A percentile compares a stretch with the other conserved stretches of the same genome.
phyloP scores from a whole-genome alignment of 2,113 vertebrate genomes.

The Clarias gariepinus region DNA sequence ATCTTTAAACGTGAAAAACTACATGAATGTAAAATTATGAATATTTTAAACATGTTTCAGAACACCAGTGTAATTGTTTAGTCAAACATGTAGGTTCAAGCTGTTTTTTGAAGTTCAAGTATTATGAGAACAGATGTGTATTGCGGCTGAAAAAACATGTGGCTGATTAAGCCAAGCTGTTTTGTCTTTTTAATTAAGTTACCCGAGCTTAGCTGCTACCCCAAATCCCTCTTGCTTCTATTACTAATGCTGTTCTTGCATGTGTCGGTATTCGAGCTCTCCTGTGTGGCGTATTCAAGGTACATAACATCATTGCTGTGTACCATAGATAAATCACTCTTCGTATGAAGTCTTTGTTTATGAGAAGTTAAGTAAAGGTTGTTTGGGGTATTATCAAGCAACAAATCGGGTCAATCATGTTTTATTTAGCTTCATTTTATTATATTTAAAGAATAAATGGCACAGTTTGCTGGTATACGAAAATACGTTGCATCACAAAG shows the following conservation, averaged over 20 bases:
- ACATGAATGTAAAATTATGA: background rate
- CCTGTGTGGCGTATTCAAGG: background rate
- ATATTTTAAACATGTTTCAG: background rate
- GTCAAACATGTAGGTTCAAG: background rate
- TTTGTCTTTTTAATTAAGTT: slow-evolving; percentile 1
- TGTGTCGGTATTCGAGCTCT: background rate
- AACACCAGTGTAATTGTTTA: background rate
- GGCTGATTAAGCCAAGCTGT: background rate
- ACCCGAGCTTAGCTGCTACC: background rate
- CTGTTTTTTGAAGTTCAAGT: background rate
- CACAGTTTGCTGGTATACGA: too few species aligned
- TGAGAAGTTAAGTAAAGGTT: background rate
- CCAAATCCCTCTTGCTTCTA: background rate
- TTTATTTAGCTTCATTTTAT: too few species aligned
- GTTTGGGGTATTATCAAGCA: background rate
- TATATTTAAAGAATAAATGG: too few species aligned
- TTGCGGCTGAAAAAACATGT: slow-evolving; percentile 1
- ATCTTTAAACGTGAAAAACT: too few species aligned
- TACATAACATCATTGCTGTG: background rate
- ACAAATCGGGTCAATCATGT: background rate
- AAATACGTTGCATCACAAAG: too few species aligned
- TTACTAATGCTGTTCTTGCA: background rate
- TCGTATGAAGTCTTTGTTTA: background rate
- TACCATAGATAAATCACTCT: background rate
- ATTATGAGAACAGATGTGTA: slow-evolving; percentile 4